Conservation (phyloP, 2,888 invertebrate genomes). For the Emesis russula region DNA sequence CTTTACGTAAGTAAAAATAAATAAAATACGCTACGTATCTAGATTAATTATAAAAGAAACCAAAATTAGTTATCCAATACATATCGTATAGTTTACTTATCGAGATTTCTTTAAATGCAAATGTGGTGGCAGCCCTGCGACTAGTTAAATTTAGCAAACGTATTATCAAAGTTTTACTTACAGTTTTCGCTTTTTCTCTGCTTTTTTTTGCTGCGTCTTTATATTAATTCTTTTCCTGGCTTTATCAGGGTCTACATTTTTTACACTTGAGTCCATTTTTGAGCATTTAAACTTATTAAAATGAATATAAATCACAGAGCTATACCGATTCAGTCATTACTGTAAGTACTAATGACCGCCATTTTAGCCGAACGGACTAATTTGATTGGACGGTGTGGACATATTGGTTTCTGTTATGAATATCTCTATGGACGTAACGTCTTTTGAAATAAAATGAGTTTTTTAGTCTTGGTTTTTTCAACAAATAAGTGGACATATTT, state of each 20-base stretch:
- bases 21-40: too few relatives aligned
- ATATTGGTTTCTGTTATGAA: background rate
- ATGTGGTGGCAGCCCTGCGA: too few relatives aligned
- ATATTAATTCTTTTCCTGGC: constrained; percentile 43
- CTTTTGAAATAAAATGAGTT: background rate
- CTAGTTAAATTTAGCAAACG: too few relatives aligned
- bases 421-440: background rate
- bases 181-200: constrained; percentile 22
- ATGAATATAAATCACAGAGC: constrained; percentile 23
- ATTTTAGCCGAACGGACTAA: background rate
- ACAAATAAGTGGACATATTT: constrained; percentile 1
- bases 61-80: background rate
- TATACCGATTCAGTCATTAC: background rate
- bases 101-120: too few relatives aligned
- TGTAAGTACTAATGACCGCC: background rate
- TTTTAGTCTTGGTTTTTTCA: too few relatives aligned
- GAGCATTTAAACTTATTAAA: background rate
- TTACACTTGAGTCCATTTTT: background rate
- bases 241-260: background rate
- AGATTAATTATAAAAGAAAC: too few relatives aligned
- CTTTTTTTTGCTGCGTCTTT: constrained; percentile 59
- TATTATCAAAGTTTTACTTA: background rate
- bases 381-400: background rate
- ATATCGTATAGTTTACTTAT: too few relatives aligned
- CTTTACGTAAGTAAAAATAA: too few relatives aligned